These are phyloP conservation scores for Drosophila sproati DNA, from an alignment of 1,140 invertebrate genomes.

Conservation along the genomic window DNA sequence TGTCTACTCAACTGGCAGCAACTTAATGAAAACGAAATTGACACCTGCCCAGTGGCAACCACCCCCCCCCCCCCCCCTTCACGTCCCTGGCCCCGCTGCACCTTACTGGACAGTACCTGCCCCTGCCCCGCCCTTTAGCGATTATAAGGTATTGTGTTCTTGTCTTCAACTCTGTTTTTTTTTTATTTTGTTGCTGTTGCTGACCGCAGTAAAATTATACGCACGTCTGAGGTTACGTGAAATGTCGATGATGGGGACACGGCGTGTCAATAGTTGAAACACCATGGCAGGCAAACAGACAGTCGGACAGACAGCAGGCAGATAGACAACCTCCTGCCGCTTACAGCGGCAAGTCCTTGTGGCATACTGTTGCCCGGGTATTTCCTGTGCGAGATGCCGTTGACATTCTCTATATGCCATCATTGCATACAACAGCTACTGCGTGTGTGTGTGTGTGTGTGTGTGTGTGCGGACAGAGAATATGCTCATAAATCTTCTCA, in stretches of 20 bases:
- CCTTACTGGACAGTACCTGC: not conserved
- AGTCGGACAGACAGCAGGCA: not conserved
- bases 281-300: not conserved
- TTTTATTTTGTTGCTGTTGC: constrained; percentile 13
- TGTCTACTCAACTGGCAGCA: constrained; percentile 72
- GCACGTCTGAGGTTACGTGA: constrained; percentile 74
- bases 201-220: constrained; percentile 79
- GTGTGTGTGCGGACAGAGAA: constrained; percentile 30
- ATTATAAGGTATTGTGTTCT: constrained; percentile 23
- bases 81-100: too few relatives aligned
- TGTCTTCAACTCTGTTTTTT: constrained; percentile 18
- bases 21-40: constrained; percentile 82
- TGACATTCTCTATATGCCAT: constrained; percentile 47
- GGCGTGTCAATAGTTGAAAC: constrained; percentile 67
- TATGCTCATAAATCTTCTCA: constrained; percentile 56
- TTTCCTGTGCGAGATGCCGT: constrained; percentile 40
- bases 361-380: constrained; percentile 5
- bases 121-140: not conserved
- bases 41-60: constrained; percentile 58
- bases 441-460: not conserved
- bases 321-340: not conserved
- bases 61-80: not conserved
- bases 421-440: constrained; percentile 15
- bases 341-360: not conserved
- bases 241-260: constrained; percentile 60